Conservation (phyloP, 1,140 invertebrate genomes). For the Pseudomyrmex dendroicus region DNA sequence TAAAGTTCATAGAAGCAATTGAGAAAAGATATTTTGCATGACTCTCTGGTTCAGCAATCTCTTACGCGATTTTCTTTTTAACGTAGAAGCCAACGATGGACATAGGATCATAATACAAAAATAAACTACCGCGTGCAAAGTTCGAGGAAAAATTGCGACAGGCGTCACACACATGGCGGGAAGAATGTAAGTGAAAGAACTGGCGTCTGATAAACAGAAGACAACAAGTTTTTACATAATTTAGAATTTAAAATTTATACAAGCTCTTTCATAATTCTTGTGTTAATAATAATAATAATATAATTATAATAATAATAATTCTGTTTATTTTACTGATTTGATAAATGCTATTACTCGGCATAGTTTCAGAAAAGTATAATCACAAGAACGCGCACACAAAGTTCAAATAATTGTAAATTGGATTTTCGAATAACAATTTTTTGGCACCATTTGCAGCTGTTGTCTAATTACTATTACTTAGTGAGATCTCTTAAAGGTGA, state of each 20-base stretch:
- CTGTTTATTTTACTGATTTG: too few relatives aligned
- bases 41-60: neutral
- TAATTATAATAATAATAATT: too few relatives aligned
- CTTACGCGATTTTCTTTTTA: slow-evolving; percentile 20
- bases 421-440: too few relatives aligned
- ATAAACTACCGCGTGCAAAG: slow-evolving; percentile 41
- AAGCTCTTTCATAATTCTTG: too few relatives aligned
- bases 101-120: neutral
- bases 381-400: neutral
- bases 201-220: neutral
- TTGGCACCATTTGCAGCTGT: too few relatives aligned
- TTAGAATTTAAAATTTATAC: too few relatives aligned
- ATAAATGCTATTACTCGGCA: too few relatives aligned
- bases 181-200: slow-evolving; percentile 20
- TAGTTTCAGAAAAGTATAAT: neutral
- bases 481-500: neutral
- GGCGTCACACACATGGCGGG: too few relatives aligned
- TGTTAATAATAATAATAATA: too few relatives aligned
- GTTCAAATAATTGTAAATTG: neutral
- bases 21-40: slow-evolving; percentile 27
- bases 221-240: neutral
- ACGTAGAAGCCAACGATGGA: slow-evolving; percentile 12
- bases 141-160: slow-evolving; percentile 33
- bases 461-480: neutral
- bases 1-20: neutral